A percentile compares a stretch with the other conserved stretches of the same genome.
Conservation (phyloP, 2,888 invertebrate species). For the Spicauda simplicius region DNA sequence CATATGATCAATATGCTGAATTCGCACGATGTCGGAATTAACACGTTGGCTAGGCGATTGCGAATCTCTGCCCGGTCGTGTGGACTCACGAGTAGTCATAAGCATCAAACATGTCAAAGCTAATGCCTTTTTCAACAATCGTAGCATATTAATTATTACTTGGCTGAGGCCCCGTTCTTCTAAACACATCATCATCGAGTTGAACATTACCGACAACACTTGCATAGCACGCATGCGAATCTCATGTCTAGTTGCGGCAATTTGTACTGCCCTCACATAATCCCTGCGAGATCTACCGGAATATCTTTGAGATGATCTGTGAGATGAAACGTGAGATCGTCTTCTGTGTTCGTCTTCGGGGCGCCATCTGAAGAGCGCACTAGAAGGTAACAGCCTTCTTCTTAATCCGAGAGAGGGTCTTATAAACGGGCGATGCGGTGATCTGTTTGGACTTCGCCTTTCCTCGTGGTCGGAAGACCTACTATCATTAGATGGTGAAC, state of each 20-base stretch:
- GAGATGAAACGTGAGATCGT: slow-evolving; percentile 54
- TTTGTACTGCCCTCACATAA: slow-evolving; percentile 66
- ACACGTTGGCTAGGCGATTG: slow-evolving; percentile 56
- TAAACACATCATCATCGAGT: slow-evolving; percentile 82
- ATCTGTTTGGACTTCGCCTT: slow-evolving; percentile 46
- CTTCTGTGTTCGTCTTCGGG: slow-evolving; percentile 67
- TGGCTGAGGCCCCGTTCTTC: slow-evolving; percentile 77
- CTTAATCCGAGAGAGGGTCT: slow-evolving; percentile 57
- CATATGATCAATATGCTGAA: slow-evolving; percentile 71
- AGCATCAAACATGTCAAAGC: slow-evolving; percentile 78
- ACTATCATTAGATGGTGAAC: slow-evolving; percentile 43
- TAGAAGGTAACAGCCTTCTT: slow-evolving; percentile 58
- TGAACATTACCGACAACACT: slow-evolving; percentile 80
- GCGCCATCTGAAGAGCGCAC: slow-evolving; percentile 57
- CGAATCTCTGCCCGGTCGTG: slow-evolving; percentile 51
- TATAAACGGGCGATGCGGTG: slow-evolving; percentile 49
- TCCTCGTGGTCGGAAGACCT: slow-evolving; percentile 46
- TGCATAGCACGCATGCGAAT: slow-evolving; percentile 81
- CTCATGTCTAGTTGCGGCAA: slow-evolving; percentile 74
- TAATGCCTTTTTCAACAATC: slow-evolving; percentile 74
- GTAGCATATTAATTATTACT: slow-evolving; percentile 74
- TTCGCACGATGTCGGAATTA: slow-evolving; percentile 68
- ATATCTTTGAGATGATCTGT: slow-evolving; percentile 59
- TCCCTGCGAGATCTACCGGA: slow-evolving; percentile 64
- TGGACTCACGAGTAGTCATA: slow-evolving; percentile 69